A percentile compares a stretch with the other conserved stretches of the same genome.
Evolutionary conservation across 2,888 invertebrate species (phyloP).

Genomic region (Morinoia aosen): DNA sequence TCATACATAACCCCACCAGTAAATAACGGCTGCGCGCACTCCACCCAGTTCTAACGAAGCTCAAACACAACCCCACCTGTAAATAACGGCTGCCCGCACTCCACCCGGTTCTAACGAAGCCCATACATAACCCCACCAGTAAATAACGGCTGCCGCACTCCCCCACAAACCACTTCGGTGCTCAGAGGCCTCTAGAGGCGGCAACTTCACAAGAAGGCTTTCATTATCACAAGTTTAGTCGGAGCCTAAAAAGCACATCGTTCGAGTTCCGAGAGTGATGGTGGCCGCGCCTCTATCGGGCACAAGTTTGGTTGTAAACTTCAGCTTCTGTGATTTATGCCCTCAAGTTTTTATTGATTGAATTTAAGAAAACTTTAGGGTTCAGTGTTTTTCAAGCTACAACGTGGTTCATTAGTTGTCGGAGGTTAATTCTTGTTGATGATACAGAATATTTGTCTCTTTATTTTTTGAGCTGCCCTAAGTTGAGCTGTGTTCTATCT

Average conservation of each 20-base stretch:
- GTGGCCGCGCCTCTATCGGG: not conserved
- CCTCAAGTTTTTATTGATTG: not conserved
- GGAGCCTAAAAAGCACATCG: not conserved
- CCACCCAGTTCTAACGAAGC: no score
- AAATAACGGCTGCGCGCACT: no score
- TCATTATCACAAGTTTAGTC: not conserved
- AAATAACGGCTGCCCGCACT: no score
- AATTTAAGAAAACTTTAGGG: not conserved
- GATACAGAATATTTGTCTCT: no score
- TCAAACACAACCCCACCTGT: no score
- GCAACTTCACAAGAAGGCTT: not conserved
- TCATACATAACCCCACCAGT: no score
- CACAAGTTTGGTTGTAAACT: not conserved
- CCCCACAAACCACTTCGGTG: no score
- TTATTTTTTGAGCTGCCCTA: no score
- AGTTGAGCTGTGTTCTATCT: no score
- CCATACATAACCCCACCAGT: no score
- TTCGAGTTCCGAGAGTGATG: not conserved
- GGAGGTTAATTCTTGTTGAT: not conserved
- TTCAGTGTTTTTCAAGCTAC: not conserved
- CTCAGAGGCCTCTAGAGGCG: not conserved
- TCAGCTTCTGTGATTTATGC: not conserved
- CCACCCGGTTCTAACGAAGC: no score
- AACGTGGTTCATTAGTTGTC: not conserved
- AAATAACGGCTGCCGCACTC: no score